These are phyloP conservation scores for Pristionchus fissidentatus DNA, from an alignment of 2,888 invertebrate genomes.

Conservation along the genomic window DNA sequence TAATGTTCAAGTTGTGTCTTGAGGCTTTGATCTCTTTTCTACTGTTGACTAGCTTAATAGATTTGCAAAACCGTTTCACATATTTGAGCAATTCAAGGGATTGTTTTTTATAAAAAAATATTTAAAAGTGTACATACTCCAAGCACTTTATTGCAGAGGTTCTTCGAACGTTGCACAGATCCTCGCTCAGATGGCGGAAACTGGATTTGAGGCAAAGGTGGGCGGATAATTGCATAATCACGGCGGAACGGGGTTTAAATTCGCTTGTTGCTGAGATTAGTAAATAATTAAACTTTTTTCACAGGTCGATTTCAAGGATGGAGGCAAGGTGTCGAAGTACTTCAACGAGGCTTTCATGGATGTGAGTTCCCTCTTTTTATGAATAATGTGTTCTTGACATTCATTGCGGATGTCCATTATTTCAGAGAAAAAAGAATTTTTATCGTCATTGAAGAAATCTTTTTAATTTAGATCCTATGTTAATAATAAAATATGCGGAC, in stretches of 20 bases:
- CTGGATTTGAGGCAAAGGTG: constrained; percentile 32
- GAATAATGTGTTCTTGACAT: too few relatives aligned
- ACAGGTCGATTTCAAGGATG: constrained; percentile 48
- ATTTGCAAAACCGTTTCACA: neutral
- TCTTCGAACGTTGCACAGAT: constrained; percentile 1
- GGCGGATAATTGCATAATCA: neutral
- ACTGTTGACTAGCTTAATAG: too few relatives aligned
- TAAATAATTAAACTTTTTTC: neutral
- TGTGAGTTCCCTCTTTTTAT: too few relatives aligned
- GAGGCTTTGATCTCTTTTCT: too few relatives aligned
- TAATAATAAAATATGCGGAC: too few relatives aligned
- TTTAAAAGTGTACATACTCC: neutral
- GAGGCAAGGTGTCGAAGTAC: constrained; percentile 67
- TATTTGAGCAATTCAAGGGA: neutral
- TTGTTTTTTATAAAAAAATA: neutral
- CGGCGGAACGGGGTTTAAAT: neutral
- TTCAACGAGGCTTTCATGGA: constrained; percentile 66
- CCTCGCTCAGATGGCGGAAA: constrained; percentile 15
- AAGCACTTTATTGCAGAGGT: neutral
- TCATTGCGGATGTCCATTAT: too few relatives aligned
- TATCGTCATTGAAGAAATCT: neutral
- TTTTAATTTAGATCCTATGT: too few relatives aligned
- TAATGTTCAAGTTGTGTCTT: neutral
- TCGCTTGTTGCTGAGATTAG: neutral
- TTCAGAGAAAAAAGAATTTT: neutral